Conservation (phyloP, 1,140 invertebrate genomes). For the Drosophila takahashii region DNA sequence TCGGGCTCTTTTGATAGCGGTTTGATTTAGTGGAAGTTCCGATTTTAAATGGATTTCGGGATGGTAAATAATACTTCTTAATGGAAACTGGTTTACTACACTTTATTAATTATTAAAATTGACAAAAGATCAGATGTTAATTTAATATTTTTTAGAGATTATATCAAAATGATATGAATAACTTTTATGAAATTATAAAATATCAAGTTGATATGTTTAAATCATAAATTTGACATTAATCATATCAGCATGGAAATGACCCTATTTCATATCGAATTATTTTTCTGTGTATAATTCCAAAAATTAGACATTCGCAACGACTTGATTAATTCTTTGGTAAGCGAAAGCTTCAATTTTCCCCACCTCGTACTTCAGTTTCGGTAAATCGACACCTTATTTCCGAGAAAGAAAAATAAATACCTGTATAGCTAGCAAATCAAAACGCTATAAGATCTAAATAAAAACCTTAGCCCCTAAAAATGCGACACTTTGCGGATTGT, state of each 20-base stretch:
- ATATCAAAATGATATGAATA: too few relatives aligned
- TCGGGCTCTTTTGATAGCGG: not conserved
- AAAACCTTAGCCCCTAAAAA: not conserved
- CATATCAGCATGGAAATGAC: too few relatives aligned
- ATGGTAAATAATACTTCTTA: not conserved
- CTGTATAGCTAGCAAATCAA: not conserved
- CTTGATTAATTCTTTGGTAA: not conserved
- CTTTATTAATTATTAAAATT: too few relatives aligned
- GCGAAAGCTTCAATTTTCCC: not conserved
- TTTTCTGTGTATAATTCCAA: too few relatives aligned
- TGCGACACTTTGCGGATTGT: not conserved
- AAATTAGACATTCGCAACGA: not conserved
- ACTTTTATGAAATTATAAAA: too few relatives aligned
- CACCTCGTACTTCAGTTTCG: too few relatives aligned
- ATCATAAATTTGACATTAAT: too few relatives aligned
- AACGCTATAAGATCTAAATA: not conserved
- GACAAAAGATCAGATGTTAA: too few relatives aligned
- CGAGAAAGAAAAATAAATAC: slow-evolving; percentile 14
- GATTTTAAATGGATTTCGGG: slow-evolving; percentile 5
- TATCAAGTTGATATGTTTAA: too few relatives aligned
- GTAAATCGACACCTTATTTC: not conserved
- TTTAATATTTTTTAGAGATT: too few relatives aligned
- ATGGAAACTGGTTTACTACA: not conserved
- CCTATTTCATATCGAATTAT: too few relatives aligned
- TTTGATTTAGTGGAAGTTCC: slow-evolving; percentile 12